A percentile compares a stretch with the other conserved stretches of the same genome.
Conservation (phyloP, 2,888 invertebrate genomes). For the Zaprionus lineosus region DNA sequence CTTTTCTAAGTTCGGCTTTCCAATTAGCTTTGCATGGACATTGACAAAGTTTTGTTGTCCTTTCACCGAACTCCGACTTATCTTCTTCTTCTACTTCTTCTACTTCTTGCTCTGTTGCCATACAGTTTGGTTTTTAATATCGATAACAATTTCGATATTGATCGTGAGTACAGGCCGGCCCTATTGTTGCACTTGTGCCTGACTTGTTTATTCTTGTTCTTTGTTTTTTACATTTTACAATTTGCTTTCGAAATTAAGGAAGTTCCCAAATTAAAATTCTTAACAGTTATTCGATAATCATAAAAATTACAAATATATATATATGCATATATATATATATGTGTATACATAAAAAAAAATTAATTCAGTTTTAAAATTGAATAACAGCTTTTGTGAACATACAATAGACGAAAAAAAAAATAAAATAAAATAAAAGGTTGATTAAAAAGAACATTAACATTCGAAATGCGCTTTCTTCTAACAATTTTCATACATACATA, state of each 20-base stretch:
- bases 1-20: background rate
- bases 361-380: constrained; percentile 47
- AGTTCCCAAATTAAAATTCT: constrained; percentile 34
- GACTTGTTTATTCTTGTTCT: constrained; percentile 4
- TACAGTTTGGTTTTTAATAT: constrained; percentile 15
- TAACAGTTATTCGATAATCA: constrained; percentile 18
- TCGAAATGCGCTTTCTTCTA: constrained; percentile 34
- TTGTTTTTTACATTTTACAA: constrained; percentile 47
- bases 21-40: too few relatives aligned
- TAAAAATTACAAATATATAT: constrained; percentile 7
- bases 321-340: background rate
- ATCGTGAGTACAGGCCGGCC: background rate
- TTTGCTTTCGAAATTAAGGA: constrained; percentile 57
- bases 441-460: constrained; percentile 6
- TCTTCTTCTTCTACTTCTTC: too few relatives aligned
- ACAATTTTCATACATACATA: constrained; percentile 33
- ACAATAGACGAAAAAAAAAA: constrained; percentile 18
- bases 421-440: constrained; percentile 18
- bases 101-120: constrained; percentile 27
- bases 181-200: constrained; percentile 10
- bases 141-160: background rate
- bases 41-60: too few relatives aligned
- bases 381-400: constrained; percentile 60
- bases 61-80: too few relatives aligned
- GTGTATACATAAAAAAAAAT: constrained; percentile 18